Percentiles rank a stretch among this genome's conserved stretches.
These are phyloP conservation scores for Achlya flavicornis DNA, from an alignment of 2,888 invertebrate species.

Conservation along the genomic window DNA sequence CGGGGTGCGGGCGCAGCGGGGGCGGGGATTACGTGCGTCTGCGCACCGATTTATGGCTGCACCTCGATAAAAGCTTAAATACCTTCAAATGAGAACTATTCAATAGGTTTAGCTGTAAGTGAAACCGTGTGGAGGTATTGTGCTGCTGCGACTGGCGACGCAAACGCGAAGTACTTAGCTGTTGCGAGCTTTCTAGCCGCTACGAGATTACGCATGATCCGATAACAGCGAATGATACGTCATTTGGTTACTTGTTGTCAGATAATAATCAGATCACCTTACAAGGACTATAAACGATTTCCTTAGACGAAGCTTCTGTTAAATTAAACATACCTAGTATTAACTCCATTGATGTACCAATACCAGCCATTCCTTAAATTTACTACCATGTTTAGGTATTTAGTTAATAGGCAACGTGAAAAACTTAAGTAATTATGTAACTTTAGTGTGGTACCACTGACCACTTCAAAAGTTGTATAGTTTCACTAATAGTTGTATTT, in stretches of 20 bases:
- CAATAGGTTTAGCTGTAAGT: constrained; percentile 58
- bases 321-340: too few relatives aligned
- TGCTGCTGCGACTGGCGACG: not conserved
- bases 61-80: constrained; percentile 83
- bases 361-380: too few relatives aligned
- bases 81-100: constrained; percentile 77
- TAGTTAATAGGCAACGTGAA: too few relatives aligned
- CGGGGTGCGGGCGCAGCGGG: constrained; percentile 70
- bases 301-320: too few relatives aligned
- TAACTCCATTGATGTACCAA: too few relatives aligned
- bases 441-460: too few relatives aligned
- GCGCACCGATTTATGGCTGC: constrained; percentile 79
- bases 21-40: constrained; percentile 79
- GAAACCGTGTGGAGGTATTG: not conserved
- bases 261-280: too few relatives aligned
- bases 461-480: too few relatives aligned
- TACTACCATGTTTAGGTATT: too few relatives aligned
- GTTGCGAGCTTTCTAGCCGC: not conserved
- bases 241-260: not conserved
- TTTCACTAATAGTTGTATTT: not conserved
- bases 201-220: not conserved
- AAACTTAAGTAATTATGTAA: too few relatives aligned
- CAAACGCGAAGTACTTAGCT: not conserved
- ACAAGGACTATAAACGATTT: too few relatives aligned
- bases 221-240: not conserved